A percentile compares a stretch with the other conserved stretches of the same genome.
phyloP scores from a whole-genome alignment of 53 echinoderm and acorn worm genomes.

The Astropecten irregularis region DNA sequence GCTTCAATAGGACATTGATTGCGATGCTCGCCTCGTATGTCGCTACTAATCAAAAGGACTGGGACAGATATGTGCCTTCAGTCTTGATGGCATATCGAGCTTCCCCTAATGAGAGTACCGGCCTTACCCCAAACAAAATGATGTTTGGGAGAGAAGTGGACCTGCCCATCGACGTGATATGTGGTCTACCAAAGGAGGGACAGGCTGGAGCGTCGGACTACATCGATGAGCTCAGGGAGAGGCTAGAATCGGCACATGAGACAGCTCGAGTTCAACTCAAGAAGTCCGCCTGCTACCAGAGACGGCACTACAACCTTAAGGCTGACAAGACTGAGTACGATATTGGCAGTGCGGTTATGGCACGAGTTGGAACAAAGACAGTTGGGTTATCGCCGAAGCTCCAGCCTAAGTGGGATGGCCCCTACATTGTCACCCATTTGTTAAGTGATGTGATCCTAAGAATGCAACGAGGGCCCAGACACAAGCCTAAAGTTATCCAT shows the following conservation, averaged over 20 bases:
- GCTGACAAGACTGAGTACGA: background rate
- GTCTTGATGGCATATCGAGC: slow-evolving; percentile 57
- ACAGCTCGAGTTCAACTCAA: slow-evolving; percentile 1
- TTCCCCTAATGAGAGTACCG: slow-evolving; percentile 23
- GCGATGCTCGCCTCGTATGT: slow-evolving; percentile 34
- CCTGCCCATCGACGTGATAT: slow-evolving; percentile 50
- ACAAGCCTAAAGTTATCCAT: slow-evolving; percentile 59
- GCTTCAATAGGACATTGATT: slow-evolving; percentile 51
- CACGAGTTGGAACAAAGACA: background rate
- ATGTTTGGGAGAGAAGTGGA: slow-evolving; percentile 38
- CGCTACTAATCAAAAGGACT: slow-evolving; percentile 23
- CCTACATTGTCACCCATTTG: slow-evolving; percentile 19
- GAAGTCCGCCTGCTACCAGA: background rate
- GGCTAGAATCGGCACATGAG: slow-evolving; percentile 13
- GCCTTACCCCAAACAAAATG: slow-evolving; percentile 32
- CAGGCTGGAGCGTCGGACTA: background rate
- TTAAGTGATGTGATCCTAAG: slow-evolving; percentile 36
- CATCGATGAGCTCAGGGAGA: background rate
- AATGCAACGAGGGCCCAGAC: slow-evolving; percentile 10
- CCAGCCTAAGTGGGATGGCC: slow-evolving; percentile 37
- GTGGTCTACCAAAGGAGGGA: background rate
- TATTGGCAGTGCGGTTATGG: slow-evolving; percentile 35
- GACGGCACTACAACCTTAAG: slow-evolving; percentile 3
- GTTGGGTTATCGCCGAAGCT: slow-evolving; percentile 50
- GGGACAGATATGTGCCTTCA: slow-evolving; percentile 28